Percentiles rank a stretch among this genome's conserved stretches.
Conservation (phyloP, 2,888 invertebrate species). For the Deilephila elpenor region DNA sequence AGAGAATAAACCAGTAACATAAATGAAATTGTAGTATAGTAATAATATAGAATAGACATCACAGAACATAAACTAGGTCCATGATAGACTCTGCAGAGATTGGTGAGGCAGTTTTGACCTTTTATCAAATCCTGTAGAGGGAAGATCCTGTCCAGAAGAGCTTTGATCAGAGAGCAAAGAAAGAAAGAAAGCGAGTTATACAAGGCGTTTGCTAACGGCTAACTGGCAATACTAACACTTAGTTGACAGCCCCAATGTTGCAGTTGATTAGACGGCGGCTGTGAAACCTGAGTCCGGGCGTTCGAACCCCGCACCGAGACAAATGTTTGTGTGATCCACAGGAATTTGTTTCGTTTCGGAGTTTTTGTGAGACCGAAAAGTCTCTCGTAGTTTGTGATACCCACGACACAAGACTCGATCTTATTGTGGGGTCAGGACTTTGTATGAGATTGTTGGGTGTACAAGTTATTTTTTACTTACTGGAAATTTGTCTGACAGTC, state of each 20-base stretch:
- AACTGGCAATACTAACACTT: not conserved
- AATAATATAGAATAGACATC: too few relatives aligned
- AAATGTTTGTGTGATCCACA: not conserved
- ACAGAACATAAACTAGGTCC: too few relatives aligned
- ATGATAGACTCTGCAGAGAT: too few relatives aligned
- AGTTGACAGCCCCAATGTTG: not conserved
- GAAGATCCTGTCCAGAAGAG: too few relatives aligned
- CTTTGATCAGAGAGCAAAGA: too few relatives aligned
- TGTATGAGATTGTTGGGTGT: not conserved
- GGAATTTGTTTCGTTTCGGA: too few relatives aligned
- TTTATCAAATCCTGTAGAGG: too few relatives aligned
- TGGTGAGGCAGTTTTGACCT: too few relatives aligned
- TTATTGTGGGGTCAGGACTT: not conserved
- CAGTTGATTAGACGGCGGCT: too few relatives aligned
- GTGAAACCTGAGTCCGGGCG: too few relatives aligned
- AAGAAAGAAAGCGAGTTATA: not conserved
- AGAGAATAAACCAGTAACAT: not conserved
- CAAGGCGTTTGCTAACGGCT: not conserved
- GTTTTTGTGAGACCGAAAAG: not conserved
- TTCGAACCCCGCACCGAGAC: not conserved
- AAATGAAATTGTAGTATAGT: too few relatives aligned
- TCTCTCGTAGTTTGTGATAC: not conserved
- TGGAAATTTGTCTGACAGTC: slow-evolving; percentile 83
- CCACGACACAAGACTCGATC: not conserved
- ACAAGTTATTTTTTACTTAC: slow-evolving; percentile 72